Base-by-base conservation (phyloP, 2,113 vertebrate genomes). In the Leptobrachium leishanense region DNA sequence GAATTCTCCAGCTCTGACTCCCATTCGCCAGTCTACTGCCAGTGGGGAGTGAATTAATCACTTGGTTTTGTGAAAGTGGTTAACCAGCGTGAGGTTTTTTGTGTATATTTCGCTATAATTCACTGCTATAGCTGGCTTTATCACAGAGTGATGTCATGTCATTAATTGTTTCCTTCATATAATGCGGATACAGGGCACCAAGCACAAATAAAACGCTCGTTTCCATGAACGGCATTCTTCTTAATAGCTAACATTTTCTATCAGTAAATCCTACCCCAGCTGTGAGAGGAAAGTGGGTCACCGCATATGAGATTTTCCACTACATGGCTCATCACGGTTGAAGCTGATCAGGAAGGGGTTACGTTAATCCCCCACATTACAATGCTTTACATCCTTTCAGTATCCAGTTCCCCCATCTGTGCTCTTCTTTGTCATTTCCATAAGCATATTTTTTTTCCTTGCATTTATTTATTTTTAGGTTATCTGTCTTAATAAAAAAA, bases 261-360 rank as follows among this genome's bases (percentile, higher is more conserved):
- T 64, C 50, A 44, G 72, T 74, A 74, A 74, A 46, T 64, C 72
- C 57, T 67, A 1, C 4, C 43, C 63, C 74, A 76, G 64, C 64
- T 76, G 64, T 67, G 43, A 67, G 46, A 5, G n/a, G 65, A 68
- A 76, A 68, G 12, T 76, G 74, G 74, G 74, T 76, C 74, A 75
- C 62, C 5, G 64, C 57, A 31, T 54, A 42, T 76, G 63, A 67
- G 64, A 44, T 46, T 66, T 39, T 10, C 20, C 20, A 42, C 74
- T 55, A 31, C 42, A 43, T 64, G 42, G 72, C 42, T 68, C 43
- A 64, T 39, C n/a, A 55, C 63, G 67, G 65, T 67, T 76, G 74
- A 67, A 62, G 53, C n/a, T 39, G 64, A 13, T 55, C 31, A 7
- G 41, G 44, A 68, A 74, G 59, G 44, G 46, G 74, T 67, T 68